Conservation (phyloP, 1,140 invertebrate genomes). For the Trichonephila clavata region DNA sequence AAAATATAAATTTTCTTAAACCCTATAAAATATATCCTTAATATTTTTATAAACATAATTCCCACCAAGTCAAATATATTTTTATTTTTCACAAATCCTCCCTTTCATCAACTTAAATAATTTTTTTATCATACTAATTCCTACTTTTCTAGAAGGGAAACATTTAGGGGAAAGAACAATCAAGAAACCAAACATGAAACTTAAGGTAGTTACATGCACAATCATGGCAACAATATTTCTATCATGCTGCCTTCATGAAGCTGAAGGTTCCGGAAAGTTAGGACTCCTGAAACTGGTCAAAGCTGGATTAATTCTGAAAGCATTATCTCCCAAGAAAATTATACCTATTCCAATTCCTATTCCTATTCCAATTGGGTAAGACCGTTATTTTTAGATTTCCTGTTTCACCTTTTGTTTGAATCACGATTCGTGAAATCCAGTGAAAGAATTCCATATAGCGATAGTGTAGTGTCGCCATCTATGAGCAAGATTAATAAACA, state of each 20-base stretch:
- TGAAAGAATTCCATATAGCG: too few relatives aligned
- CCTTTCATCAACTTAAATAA: too few relatives aligned
- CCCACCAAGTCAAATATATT: too few relatives aligned
- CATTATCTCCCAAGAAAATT: constrained; percentile 45
- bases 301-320: constrained; percentile 66
- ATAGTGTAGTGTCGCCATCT: background rate
- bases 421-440: too few relatives aligned
- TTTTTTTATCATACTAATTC: background rate
- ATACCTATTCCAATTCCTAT: constrained; percentile 41
- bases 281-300: constrained; percentile 39
- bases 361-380: constrained; percentile 67
- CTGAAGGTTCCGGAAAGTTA: constrained; percentile 28
- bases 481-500: background rate
- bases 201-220: background rate
- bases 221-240: constrained; percentile 10
- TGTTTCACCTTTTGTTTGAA: background rate
- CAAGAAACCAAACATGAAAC: constrained; percentile 42
- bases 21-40: too few relatives aligned
- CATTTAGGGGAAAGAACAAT: too few relatives aligned
- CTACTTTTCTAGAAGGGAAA: background rate
- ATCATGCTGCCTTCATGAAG: constrained; percentile 34
- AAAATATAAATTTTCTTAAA: too few relatives aligned
- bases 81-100: too few relatives aligned
- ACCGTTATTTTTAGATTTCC: background rate
- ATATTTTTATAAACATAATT: too few relatives aligned